Conservation (phyloP, 1,140 invertebrate species). For the Zaprionus ornatus region DNA sequence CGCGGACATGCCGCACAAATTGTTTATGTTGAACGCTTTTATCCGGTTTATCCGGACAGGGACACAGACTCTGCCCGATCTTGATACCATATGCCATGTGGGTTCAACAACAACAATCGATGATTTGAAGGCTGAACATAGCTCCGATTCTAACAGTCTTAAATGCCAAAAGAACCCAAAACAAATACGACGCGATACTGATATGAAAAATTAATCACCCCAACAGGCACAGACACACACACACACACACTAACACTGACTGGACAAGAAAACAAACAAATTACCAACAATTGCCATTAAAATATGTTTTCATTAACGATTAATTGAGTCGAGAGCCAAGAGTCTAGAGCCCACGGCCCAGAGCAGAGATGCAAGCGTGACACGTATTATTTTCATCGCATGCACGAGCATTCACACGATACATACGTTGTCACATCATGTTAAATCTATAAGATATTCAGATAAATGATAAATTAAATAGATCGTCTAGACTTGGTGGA, state of each 20-base stretch:
- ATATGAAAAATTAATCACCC: constrained; percentile 30
- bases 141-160: constrained; percentile 28
- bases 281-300: constrained; percentile 59
- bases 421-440: not conserved
- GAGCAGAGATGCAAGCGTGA: constrained; percentile 8
- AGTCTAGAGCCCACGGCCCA: not conserved
- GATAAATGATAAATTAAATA: too few relatives aligned
- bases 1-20: constrained; percentile 60
- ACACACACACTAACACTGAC: constrained; percentile 8
- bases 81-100: constrained; percentile 10
- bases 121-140: constrained; percentile 36
- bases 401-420: not conserved
- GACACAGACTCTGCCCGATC: constrained; percentile 19
- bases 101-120: constrained; percentile 35
- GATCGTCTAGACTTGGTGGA: too few relatives aligned
- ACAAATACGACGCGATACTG: constrained; percentile 9
- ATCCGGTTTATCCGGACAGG: constrained; percentile 40
- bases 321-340: constrained; percentile 47
- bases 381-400: not conserved
- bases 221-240: not conserved
- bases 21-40: constrained; percentile 62
- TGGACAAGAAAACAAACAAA: constrained; percentile 47
- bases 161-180: constrained; percentile 28
- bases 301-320: constrained; percentile 64
- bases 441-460: not conserved